Percentiles rank a stretch among this genome's conserved stretches.
phyloP scores from a whole-genome alignment of 1,140 invertebrate genomes.

The Belonocnema kinseyi region DNA sequence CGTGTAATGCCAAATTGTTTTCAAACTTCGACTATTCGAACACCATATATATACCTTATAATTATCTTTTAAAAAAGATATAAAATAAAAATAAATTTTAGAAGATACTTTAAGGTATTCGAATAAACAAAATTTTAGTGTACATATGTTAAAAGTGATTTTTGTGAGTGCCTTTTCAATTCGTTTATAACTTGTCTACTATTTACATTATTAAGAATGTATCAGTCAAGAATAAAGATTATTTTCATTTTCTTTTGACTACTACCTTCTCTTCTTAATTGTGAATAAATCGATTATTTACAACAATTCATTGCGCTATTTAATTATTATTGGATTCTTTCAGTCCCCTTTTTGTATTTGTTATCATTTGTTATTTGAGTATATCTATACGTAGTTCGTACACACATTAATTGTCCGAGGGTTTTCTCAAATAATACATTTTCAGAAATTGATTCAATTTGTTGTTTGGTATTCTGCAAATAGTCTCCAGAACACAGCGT shows the following conservation, averaged over 20 bases:
- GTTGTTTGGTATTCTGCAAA: constrained; percentile 36
- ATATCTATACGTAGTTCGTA: not conserved
- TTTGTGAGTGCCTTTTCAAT: constrained; percentile 18
- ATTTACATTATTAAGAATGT: constrained; percentile 14
- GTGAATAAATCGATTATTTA: constrained; percentile 17
- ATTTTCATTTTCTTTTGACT: not conserved
- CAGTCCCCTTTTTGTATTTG: not conserved
- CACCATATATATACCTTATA: no score
- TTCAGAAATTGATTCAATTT: not conserved
- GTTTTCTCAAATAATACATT: not conserved
- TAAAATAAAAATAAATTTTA: not conserved
- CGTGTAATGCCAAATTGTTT: no score
- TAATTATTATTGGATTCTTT: constrained; percentile 35
- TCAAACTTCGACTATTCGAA: no score
- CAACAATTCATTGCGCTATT: constrained; percentile 24
- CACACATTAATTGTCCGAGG: no score
- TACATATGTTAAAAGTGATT: not conserved
- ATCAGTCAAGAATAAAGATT: not conserved
- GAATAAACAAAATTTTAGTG: not conserved
- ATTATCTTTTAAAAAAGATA: not conserved
- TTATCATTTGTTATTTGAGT: not conserved
- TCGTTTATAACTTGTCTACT: constrained; percentile 10
- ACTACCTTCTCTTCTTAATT: not conserved
- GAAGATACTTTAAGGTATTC: not conserved
- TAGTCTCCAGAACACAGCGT: constrained; percentile 50